A percentile compares a stretch with the other conserved stretches of the same genome.
phyloP scores from a whole-genome alignment of 2,888 invertebrate genomes.

The Athalia rosae region DNA sequence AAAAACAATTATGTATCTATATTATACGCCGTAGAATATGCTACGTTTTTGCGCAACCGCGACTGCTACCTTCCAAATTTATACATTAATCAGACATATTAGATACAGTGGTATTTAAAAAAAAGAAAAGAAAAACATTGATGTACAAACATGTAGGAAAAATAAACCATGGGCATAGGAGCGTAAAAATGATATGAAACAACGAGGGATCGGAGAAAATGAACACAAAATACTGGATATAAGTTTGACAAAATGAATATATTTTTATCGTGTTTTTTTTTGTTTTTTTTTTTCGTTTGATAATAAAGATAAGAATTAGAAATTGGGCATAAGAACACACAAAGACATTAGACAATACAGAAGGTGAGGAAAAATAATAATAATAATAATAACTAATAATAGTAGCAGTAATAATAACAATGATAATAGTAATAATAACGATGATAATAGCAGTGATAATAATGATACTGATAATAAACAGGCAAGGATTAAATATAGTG shows the following conservation, averaged over 20 bases:
- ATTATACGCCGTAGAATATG: no score
- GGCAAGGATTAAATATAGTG: conserved; percentile 46
- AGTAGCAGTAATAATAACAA: conserved; percentile 50
- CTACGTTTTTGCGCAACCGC: no score
- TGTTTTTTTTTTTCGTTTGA: conserved; percentile 50
- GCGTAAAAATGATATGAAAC: not conserved
- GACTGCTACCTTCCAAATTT: no score
- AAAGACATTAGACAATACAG: conserved; percentile 48
- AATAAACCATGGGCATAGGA: conserved; percentile 1
- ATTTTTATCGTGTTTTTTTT: conserved; percentile 55
- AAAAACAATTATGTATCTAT: no score
- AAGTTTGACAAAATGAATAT: conserved; percentile 63
- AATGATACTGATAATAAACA: conserved; percentile 48
- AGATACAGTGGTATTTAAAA: not conserved
- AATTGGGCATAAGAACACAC: conserved; percentile 50
- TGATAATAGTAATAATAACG: conserved; percentile 51
- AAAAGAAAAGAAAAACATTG: not conserved
- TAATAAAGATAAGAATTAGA: conserved; percentile 50
- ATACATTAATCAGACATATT: not conserved
- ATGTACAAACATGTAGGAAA: not conserved
- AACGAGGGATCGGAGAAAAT: not conserved
- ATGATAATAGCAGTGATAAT: conserved; percentile 48
- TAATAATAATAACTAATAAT: conserved; percentile 51
- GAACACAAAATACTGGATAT: conserved; percentile 38
- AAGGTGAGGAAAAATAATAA: conserved; percentile 49